Conservation (phyloP, 2,888 invertebrate genomes). For the Cremastobaeus sp. region DNA sequence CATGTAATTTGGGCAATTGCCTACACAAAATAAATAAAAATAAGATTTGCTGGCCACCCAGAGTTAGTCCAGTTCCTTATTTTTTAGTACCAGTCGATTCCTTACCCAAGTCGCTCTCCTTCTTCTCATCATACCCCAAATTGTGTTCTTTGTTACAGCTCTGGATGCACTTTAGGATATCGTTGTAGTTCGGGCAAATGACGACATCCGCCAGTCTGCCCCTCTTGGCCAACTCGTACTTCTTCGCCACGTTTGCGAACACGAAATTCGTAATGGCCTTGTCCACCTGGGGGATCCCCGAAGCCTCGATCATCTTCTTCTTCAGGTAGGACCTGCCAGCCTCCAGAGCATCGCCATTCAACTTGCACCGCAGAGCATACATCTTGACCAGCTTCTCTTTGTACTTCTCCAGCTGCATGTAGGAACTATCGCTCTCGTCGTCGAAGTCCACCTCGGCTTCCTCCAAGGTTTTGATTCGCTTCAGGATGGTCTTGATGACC, state of each 20-base stretch:
- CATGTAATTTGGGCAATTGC: too few relatives aligned
- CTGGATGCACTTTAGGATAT: conserved; percentile 70
- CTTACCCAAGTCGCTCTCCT: conserved; percentile 67
- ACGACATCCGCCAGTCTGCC: conserved; percentile 63
- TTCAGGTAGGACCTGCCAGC: conserved; percentile 68
- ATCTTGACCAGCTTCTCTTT: conserved; percentile 69
- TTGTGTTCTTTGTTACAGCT: conserved; percentile 65
- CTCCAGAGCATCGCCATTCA: conserved; percentile 67
- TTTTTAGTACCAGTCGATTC: too few relatives aligned
- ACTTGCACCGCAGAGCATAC: conserved; percentile 65
- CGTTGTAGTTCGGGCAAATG: conserved; percentile 72
- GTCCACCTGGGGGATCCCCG: conserved; percentile 69
- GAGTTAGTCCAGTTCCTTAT: too few relatives aligned
- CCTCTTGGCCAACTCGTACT: conserved; percentile 60
- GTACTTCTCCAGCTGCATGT: conserved; percentile 84
- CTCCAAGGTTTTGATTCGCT: conserved; percentile 84
- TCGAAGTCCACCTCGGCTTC: conserved; percentile 86
- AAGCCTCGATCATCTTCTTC: conserved; percentile 67
- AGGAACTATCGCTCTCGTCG: conserved; percentile 86
- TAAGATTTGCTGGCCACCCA: background rate
- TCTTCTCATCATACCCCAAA: conserved; percentile 62
- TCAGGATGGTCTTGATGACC: conserved; percentile 82
- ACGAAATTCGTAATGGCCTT: conserved; percentile 72
- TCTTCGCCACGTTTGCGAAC: conserved; percentile 67
- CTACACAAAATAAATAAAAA: too few relatives aligned